phyloP scores from a whole-genome alignment of 2,797 vertebrate genomes.

The Knipowitschia caucasica region DNA sequence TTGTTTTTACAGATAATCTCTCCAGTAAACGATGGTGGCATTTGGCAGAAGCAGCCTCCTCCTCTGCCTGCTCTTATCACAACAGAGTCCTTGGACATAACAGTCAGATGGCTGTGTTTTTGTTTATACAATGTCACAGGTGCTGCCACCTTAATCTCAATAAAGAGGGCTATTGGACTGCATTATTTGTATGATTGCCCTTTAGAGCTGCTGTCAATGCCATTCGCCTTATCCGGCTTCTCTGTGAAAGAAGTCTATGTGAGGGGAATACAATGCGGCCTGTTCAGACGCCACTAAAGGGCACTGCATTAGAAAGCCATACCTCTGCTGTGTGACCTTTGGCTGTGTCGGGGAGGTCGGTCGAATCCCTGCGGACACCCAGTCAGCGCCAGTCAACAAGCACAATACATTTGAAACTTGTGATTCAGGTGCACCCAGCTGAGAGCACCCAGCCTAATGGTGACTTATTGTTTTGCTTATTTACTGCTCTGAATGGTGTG shows the following conservation, averaged over 20 bases:
- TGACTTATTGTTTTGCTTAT: constrained; percentile 54
- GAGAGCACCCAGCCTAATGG: constrained; percentile 52
- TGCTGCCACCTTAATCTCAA: constrained; percentile 63
- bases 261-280: constrained; percentile 68
- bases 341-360: constrained; percentile 62
- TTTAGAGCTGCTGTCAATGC: constrained; percentile 72
- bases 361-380: constrained; percentile 63
- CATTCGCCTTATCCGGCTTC: constrained; percentile 67
- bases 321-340: constrained; percentile 76
- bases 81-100: constrained; percentile 49
- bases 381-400: constrained; percentile 60
- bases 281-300: constrained; percentile 71
- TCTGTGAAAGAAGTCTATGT: constrained; percentile 67
- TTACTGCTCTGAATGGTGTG: constrained; percentile 42
- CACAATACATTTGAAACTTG: constrained; percentile 63
- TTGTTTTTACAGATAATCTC: not conserved
- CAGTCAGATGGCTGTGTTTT: constrained; percentile 60
- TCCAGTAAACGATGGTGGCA: constrained; percentile 27
- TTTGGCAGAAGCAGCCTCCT: constrained; percentile 27
- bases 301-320: constrained; percentile 75
- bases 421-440: constrained; percentile 45
- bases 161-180: constrained; percentile 68
- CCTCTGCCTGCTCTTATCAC: constrained; percentile 33
- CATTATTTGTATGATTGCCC: constrained; percentile 75
- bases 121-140: constrained; percentile 70